phyloP scores from a whole-genome alignment of 2,797 vertebrate species.

The Darevskia nairensis region DNA sequence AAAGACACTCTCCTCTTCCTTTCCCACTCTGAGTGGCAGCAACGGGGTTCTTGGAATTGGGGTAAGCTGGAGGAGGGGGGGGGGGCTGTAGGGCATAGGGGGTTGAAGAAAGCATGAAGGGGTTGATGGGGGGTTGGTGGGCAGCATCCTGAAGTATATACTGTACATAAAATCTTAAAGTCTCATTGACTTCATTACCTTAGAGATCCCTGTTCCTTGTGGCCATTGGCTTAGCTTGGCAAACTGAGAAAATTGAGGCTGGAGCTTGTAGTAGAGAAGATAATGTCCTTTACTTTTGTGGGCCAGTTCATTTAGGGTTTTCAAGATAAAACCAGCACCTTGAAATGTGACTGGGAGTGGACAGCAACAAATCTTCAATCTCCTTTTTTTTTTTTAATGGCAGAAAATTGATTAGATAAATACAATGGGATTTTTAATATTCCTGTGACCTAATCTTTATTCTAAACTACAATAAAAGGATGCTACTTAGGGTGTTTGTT shows the following conservation, averaged over 20 bases:
- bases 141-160: no score
- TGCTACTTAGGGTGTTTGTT: neutral
- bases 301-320: neutral
- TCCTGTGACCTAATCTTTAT: neutral
- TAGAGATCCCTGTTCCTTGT: neutral
- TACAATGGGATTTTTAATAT: neutral
- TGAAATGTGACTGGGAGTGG: neutral
- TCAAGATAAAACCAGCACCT: neutral
- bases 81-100: no score
- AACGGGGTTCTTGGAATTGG: no score
- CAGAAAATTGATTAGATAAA: neutral
- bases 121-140: no score
- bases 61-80: no score
- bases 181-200: neutral
- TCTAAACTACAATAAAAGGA: neutral
- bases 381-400: neutral
- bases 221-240: no score
- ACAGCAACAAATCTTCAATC: neutral
- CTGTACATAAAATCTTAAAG: no score
- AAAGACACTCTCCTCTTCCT: no score
- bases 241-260: neutral
- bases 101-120: no score
- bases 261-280: neutral
- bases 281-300: neutral
- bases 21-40: no score